phyloP scores from a whole-genome alignment of 2,888 invertebrate species.

The Itoplectis maculator region DNA sequence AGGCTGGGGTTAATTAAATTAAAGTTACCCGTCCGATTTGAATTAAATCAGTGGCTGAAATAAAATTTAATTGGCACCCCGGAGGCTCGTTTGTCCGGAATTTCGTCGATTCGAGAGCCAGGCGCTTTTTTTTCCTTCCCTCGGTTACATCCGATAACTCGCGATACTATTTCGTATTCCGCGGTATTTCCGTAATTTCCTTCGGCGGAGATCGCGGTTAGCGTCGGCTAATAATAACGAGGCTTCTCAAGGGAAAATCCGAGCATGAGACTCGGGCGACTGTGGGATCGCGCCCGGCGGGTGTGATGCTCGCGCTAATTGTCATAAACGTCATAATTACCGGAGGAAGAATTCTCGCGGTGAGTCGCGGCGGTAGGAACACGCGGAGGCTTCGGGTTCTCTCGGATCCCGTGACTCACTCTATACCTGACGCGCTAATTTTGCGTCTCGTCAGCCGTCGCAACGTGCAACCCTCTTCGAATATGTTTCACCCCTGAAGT shows the following conservation, averaged over 20 bases:
- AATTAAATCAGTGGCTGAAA: not conserved
- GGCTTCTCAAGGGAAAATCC: slow-evolving; percentile 35
- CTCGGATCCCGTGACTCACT: not conserved
- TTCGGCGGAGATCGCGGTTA: not conserved
- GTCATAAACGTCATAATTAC: slow-evolving; percentile 72
- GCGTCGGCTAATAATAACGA: not conserved
- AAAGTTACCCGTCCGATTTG: not conserved
- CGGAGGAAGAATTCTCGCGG: slow-evolving; percentile 70
- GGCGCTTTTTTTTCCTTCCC: not conserved
- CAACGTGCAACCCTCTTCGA: not conserved
- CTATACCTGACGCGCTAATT: slow-evolving; percentile 8
- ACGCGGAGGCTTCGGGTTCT: not conserved
- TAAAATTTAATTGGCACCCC: not conserved
- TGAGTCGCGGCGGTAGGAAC: slow-evolving; percentile 32
- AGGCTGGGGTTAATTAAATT: not conserved
- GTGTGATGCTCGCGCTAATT: slow-evolving; percentile 69
- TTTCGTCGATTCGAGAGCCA: not conserved
- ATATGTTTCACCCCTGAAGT: not conserved
- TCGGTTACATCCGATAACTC: slow-evolving; percentile 1
- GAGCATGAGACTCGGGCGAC: slow-evolving; percentile 16
- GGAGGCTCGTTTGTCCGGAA: not conserved
- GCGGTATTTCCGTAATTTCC: slow-evolving; percentile 12
- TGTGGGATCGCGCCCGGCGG: slow-evolving; percentile 41
- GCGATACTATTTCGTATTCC: not conserved
- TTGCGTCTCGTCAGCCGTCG: not conserved